Conservation (phyloP, 2,113 vertebrate genomes). For the Brachyhypopomus gauderio region DNA sequence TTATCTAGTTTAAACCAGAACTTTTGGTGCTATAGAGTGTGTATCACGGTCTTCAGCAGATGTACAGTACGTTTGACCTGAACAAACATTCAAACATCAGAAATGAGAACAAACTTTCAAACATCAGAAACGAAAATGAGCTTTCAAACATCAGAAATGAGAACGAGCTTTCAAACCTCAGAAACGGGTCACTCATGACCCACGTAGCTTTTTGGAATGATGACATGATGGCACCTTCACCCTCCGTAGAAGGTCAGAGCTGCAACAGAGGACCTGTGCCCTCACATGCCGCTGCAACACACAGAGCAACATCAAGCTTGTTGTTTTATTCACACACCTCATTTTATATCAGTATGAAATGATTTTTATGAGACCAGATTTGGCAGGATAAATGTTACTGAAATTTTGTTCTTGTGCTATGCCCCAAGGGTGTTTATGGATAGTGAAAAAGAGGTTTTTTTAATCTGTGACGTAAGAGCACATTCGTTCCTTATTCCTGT, state of each 20-base stretch:
- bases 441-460: background rate
- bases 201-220: background rate
- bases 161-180: too few relatives aligned
- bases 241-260: background rate
- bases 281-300: background rate
- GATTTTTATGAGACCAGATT: background rate
- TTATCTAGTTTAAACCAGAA: too few relatives aligned
- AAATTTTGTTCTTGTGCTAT: background rate
- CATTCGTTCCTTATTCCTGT: slow-evolving; percentile 14
- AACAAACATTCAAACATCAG: background rate
- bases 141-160: too few relatives aligned
- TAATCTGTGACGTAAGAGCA: background rate
- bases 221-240: background rate
- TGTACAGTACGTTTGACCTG: background rate
- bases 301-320: background rate
- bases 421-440: too few relatives aligned
- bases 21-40: too few relatives aligned
- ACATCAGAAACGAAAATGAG: too few relatives aligned
- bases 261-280: background rate
- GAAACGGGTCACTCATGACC: too few relatives aligned
- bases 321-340: background rate
- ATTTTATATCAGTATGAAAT: background rate
- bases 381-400: background rate
- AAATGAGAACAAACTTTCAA: too few relatives aligned
- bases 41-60: background rate